These are phyloP conservation scores for Myopa testacea DNA, from an alignment of 2,888 invertebrate genomes.

Conservation along the genomic window DNA sequence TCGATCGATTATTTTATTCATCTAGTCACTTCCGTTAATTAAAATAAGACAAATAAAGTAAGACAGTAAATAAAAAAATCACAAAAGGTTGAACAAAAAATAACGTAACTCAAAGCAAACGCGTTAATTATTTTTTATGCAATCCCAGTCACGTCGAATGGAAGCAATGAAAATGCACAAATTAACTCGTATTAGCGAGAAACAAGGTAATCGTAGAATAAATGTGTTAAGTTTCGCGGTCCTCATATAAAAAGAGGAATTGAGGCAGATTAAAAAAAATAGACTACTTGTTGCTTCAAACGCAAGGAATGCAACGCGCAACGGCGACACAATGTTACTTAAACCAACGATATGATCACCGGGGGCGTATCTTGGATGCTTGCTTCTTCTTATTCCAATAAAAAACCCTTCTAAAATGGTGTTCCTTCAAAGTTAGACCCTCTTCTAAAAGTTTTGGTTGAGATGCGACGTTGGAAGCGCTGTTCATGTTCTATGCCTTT, in stretches of 20 bases:
- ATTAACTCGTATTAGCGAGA: conserved; percentile 19
- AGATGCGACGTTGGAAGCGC: too few species aligned
- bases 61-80: not conserved
- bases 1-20: too few species aligned
- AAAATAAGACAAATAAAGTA: not conserved
- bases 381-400: too few species aligned
- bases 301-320: not conserved
- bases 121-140: conserved; percentile 26
- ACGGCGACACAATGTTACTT: not conserved
- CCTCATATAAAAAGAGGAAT: not conserved
- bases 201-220: not conserved
- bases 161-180: conserved; percentile 16
- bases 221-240: not conserved
- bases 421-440: too few species aligned
- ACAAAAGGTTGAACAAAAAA: not conserved
- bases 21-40: not conserved
- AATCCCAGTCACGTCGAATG: conserved; percentile 29
- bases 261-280: not conserved
- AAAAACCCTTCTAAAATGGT: too few species aligned
- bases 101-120: not conserved
- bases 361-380: too few species aligned
- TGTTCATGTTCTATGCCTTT: too few species aligned
- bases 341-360: not conserved
- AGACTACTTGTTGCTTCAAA: conserved; percentile 27
- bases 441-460: too few species aligned